These are phyloP conservation scores for Halichondria panicea DNA, from an alignment of 37 sponge, comb jelly and placozoan species.

Conservation along the genomic window DNA sequence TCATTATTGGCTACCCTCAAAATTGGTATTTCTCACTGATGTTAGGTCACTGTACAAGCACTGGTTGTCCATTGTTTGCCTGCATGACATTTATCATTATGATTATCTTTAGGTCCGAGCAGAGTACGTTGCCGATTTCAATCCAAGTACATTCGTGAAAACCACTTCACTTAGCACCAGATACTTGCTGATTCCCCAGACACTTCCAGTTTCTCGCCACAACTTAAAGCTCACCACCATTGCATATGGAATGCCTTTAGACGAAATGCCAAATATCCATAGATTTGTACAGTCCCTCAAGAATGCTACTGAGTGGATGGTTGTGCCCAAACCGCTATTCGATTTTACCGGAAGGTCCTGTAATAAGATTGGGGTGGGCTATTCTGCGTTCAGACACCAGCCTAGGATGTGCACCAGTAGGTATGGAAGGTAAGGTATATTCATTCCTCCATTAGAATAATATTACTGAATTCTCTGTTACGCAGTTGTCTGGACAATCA, in stretches of 20 bases:
- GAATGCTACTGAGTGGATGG: conserved; percentile 72
- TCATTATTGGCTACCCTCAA: neutral
- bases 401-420: conserved; percentile 17
- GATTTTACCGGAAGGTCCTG: conserved; percentile 63
- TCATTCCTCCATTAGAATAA: neutral
- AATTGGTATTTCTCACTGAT: too few relatives aligned
- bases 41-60: neutral
- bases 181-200: conserved; percentile 64
- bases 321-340: conserved; percentile 58
- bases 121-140: conserved; percentile 76
- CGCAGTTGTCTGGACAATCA: conserved; percentile 69
- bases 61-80: too few relatives aligned
- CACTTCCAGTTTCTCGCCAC: neutral
- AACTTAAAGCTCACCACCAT: neutral
- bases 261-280: neutral
- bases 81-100: conserved; percentile 2
- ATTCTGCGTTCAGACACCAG: conserved; percentile 73
- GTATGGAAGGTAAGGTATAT: conserved; percentile 36
- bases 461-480: too few relatives aligned
- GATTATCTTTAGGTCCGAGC: conserved; percentile 48
- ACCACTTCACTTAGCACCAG: conserved; percentile 22
- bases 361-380: conserved; percentile 70
- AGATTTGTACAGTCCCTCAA: conserved; percentile 15
- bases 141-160: conserved; percentile 25
- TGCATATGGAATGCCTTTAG: neutral